Evolutionary conservation across 1,140 invertebrate species (phyloP), one percentile per base, ranked within the genome.

Genomic region (Ylistrum balloti): DNA sequence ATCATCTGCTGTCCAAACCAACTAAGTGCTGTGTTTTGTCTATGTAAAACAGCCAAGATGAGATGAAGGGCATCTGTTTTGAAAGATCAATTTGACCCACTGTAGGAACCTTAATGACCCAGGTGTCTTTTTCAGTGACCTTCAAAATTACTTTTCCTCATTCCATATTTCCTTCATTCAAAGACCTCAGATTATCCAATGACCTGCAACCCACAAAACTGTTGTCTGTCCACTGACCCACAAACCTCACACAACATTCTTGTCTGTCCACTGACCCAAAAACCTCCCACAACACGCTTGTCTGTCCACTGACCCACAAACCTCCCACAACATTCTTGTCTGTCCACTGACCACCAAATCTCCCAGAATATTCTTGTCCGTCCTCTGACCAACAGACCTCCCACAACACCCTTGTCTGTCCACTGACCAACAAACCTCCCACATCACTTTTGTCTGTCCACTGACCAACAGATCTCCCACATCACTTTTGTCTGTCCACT

Each of bases 11-110:
- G 56, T 28, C 56, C 56, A 74, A 74, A 28, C 22, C 56, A 74
- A 11, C 56, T 74, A 74, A 74, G 56, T 74, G 56, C n/a, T 74
- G 56, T 74, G n/a, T 74, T 74, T 74, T 74, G 56, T 74, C 56
- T 74, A n/a, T 28, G 56, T 74, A 74, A 74, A n/a, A 74, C n/a
- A 74, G n/a, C 22, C 22, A 74, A 5, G 2, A n/a, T 15, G 10
- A 45, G 17, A 45, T 74, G 56, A 17, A 74, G 56, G 56, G 56
- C 56, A 74, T n/a, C 56, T 74, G 56, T 74, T 74, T 28, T 74
- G 1, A 74, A 1, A 17, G 56, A 74, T 74, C 56, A 74, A 28
- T 74, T n/a, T 74, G 56, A 74, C 56, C 56, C 56, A 74, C 56
- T 74, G 3, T n/a, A 74, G 56, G 56, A 22, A 28, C 22, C 56